Conservation (phyloP, 92 coral and sea anemone genomes). For the Siderastrea siderea region DNA sequence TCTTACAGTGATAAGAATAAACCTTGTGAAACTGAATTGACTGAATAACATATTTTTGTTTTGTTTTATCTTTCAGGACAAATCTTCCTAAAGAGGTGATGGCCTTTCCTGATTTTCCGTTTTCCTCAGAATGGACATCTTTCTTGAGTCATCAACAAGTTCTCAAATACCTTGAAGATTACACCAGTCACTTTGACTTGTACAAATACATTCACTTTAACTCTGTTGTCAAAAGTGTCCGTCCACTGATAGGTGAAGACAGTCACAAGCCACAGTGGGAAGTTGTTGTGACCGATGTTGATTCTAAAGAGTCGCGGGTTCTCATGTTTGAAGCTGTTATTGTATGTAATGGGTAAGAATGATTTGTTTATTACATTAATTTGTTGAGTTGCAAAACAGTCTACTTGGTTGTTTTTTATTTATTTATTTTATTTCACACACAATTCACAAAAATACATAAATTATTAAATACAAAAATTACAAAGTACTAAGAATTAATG, state of each 20-base stretch:
- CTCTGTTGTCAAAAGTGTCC: constrained; percentile 67
- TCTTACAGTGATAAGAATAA: too few relatives aligned
- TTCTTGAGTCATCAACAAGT: constrained; percentile 75
- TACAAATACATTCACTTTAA: constrained; percentile 73
- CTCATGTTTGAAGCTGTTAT: constrained; percentile 80
- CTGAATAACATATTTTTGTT: neutral
- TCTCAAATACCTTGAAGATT: constrained; percentile 76
- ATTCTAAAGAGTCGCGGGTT: constrained; percentile 39
- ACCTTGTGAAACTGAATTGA: too few relatives aligned
- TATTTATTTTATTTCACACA: too few relatives aligned
- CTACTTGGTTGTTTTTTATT: too few relatives aligned
- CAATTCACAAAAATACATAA: too few relatives aligned
- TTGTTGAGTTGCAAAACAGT: too few relatives aligned
- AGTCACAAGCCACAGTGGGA: constrained; percentile 70
- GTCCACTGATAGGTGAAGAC: constrained; percentile 54
- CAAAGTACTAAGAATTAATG: too few relatives aligned
- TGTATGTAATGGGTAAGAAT: constrained; percentile 90
- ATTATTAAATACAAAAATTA: too few relatives aligned
- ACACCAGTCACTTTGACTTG: constrained; percentile 74
- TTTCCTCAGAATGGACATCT: constrained; percentile 73
- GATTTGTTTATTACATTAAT: neutral
- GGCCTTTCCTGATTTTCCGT: constrained; percentile 91
- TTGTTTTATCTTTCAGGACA: constrained; percentile 60
- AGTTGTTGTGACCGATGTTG: constrained; percentile 66
- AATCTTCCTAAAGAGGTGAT: constrained; percentile 92